Conservation (phyloP, 2,113 vertebrate genomes). For the Pelvicachromis taeniatus region DNA sequence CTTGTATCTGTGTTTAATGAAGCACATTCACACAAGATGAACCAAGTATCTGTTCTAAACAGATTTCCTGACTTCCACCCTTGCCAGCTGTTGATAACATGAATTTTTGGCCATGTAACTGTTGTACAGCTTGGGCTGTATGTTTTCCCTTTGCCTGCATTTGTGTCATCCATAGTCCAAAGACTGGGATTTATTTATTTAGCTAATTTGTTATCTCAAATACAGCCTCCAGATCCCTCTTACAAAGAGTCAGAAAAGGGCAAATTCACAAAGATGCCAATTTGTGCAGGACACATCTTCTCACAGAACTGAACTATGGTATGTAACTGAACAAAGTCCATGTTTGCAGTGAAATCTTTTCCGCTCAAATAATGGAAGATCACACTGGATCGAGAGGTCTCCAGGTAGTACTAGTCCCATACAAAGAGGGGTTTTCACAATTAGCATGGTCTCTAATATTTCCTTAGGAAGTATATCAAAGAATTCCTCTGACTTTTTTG, state of each 20-base stretch:
- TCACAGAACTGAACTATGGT: neutral
- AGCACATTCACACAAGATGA: neutral
- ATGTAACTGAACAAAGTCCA: neutral
- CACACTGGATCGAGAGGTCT: neutral
- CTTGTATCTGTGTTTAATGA: neutral
- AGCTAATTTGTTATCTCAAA: neutral
- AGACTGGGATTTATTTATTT: neutral
- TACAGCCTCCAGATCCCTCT: neutral
- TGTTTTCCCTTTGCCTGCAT: neutral
- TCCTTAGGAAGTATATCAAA: neutral
- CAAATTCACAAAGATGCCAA: neutral
- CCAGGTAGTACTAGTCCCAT: neutral
- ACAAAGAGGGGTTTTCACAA: neutral
- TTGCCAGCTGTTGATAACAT: neutral
- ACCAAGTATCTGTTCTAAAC: neutral
- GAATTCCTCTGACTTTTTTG: neutral
- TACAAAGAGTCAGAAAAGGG: neutral
- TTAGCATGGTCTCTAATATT: neutral
- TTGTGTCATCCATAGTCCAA: neutral
- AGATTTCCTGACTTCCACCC: neutral
- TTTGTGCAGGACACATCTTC: neutral
- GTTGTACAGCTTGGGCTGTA: neutral
- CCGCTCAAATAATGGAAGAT: neutral
- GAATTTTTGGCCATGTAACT: neutral
- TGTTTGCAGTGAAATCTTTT: neutral